Evolutionary conservation across 35 echinoderm and acorn worm genomes (phyloP).

Genomic region (Diadema setosum): DNA sequence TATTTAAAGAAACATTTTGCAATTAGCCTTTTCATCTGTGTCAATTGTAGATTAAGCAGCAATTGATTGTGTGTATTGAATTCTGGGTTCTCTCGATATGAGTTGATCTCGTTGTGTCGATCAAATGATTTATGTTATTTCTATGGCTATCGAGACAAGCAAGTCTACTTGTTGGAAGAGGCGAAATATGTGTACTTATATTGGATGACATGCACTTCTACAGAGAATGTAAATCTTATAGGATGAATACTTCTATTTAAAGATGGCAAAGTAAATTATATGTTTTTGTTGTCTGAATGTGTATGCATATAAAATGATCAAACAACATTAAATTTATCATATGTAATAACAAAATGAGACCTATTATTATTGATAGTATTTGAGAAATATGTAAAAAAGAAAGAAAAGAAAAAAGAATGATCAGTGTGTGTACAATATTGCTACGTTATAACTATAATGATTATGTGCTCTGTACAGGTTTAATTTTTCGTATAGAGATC

Average conservation of each 20-base stretch:
- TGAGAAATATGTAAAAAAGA: background rate
- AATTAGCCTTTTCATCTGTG: too few relatives aligned
- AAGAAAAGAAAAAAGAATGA: too few relatives aligned
- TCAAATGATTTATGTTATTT: too few relatives aligned
- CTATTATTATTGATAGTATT: background rate
- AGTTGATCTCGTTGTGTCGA: too few relatives aligned
- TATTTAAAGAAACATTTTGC: too few relatives aligned
- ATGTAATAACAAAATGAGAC: background rate
- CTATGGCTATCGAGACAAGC: too few relatives aligned
- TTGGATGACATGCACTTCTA: background rate
- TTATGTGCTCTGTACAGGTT: conserved; percentile 21
- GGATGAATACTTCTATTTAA: background rate
- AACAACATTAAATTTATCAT: background rate
- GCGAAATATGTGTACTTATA: background rate
- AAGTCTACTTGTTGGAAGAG: too few relatives aligned
- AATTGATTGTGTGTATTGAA: too few relatives aligned
- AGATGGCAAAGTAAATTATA: background rate
- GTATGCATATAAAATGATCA: background rate
- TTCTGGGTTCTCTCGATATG: too few relatives aligned
- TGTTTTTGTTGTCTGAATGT: too few relatives aligned
- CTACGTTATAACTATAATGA: conserved; percentile 11
- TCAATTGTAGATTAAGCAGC: too few relatives aligned
- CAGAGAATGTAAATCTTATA: background rate
- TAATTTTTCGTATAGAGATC: background rate
- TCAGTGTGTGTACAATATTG: conserved; percentile 24